phyloP scores from a whole-genome alignment of 2,888 invertebrate genomes.

The Cephus rjabovi region DNA sequence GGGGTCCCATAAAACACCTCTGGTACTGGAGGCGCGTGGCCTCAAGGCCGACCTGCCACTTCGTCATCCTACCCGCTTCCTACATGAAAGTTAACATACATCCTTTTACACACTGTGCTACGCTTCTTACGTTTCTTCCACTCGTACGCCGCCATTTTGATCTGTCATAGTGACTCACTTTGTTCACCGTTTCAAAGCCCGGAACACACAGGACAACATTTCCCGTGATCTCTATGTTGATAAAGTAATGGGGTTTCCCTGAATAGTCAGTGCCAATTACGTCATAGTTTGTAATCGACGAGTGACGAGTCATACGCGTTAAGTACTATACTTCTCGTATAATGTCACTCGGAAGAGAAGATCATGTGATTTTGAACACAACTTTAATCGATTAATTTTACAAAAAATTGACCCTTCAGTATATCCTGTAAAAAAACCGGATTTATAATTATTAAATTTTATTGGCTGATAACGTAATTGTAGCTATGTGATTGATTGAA shows the following conservation, averaged over 20 bases:
- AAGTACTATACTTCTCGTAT: neutral
- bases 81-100: slow-evolving; percentile 31
- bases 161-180: neutral
- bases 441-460: too few relatives aligned
- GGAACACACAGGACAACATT: neutral
- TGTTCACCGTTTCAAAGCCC: neutral
- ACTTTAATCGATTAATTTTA: too few relatives aligned
- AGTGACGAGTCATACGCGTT: neutral
- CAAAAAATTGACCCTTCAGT: too few relatives aligned
- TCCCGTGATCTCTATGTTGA: neutral
- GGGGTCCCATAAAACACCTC: slow-evolving; percentile 34
- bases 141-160: neutral
- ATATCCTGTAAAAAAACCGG: too few relatives aligned
- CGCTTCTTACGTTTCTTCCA: slow-evolving; percentile 21
- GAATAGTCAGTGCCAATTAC: neutral
- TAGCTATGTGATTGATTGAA: too few relatives aligned
- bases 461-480: too few relatives aligned
- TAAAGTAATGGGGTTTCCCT: neutral
- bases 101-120: slow-evolving; percentile 29
- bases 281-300: neutral
- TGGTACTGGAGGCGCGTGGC: slow-evolving; percentile 49
- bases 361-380: too few relatives aligned
- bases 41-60: slow-evolving; percentile 49
- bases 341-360: neutral
- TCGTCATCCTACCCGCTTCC: slow-evolving; percentile 29